phyloP scores from a whole-genome alignment of 2,113 vertebrate species.

The Sminthopsis crassicaudata region DNA sequence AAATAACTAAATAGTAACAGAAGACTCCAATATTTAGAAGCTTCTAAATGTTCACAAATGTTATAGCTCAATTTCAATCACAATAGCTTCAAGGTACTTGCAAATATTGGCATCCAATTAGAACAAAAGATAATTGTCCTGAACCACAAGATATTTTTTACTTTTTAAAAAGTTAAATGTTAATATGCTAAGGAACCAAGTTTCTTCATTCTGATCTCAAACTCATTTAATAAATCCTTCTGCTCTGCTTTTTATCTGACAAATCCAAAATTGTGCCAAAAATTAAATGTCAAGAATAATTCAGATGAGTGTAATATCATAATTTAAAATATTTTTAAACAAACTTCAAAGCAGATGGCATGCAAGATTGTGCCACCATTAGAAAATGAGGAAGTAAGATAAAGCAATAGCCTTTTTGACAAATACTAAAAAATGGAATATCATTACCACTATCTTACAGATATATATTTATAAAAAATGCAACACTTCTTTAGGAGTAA shows the following conservation, averaged over 20 bases:
- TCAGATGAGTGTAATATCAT: background rate
- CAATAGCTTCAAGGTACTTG: background rate
- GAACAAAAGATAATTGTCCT: background rate
- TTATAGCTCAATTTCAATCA: background rate
- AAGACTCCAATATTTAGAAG: background rate
- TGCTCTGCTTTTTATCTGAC: background rate
- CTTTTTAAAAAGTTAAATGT: background rate
- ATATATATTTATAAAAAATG: background rate
- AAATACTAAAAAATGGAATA: background rate
- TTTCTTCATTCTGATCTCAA: background rate
- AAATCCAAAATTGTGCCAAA: background rate
- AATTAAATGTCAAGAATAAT: conserved; percentile 34
- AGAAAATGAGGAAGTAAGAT: background rate
- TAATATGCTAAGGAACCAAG: too few relatives aligned
- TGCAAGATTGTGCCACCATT: background rate
- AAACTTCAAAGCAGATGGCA: background rate
- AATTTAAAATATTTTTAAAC: conserved; percentile 10
- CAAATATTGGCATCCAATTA: background rate
- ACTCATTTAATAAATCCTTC: background rate
- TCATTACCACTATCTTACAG: background rate
- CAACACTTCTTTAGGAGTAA: background rate
- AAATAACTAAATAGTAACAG: background rate
- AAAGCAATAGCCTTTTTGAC: background rate
- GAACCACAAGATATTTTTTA: background rate
- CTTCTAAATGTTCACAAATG: background rate